phyloP scores from a whole-genome alignment of 2,888 invertebrate genomes.

The Leucoptera coffeella region DNA sequence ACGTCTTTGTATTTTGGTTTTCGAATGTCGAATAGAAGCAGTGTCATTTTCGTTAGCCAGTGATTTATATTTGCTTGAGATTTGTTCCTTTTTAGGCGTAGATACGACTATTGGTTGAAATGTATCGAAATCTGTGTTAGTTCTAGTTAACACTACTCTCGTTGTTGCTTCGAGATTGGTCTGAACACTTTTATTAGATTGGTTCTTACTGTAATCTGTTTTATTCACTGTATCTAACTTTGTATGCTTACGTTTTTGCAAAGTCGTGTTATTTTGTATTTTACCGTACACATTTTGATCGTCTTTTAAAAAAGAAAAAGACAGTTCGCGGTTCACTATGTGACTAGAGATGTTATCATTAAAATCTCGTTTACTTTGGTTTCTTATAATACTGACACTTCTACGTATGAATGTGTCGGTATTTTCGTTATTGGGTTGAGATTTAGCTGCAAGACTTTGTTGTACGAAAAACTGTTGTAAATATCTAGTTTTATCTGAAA shows the following conservation, averaged over 20 bases:
- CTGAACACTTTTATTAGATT: conserved; percentile 2
- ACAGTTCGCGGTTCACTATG: too few relatives aligned
- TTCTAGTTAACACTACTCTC: background rate
- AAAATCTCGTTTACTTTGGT: too few relatives aligned
- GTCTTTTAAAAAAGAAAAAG: conserved; percentile 3
- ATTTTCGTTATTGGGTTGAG: too few relatives aligned
- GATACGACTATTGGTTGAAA: conserved; percentile 20
- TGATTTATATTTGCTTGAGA: background rate
- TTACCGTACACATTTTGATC: background rate
- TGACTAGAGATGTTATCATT: too few relatives aligned
- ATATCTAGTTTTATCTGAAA: too few relatives aligned
- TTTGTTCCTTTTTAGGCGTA: conserved; percentile 15
- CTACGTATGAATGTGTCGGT: too few relatives aligned
- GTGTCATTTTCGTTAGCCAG: background rate
- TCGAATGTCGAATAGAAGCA: conserved; percentile 1
- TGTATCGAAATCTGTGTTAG: conserved; percentile 8
- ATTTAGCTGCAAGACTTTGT: too few relatives aligned
- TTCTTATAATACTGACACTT: too few relatives aligned
- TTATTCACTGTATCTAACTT: too few relatives aligned
- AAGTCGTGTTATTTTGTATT: background rate
- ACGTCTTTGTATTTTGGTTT: conserved; percentile 6
- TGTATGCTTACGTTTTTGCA: too few relatives aligned
- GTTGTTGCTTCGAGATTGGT: conserved; percentile 1
- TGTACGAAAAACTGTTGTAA: too few relatives aligned
- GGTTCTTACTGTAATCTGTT: too few relatives aligned